phyloP scores from a whole-genome alignment of 2,888 invertebrate species.

The Invenusta paracnida region DNA sequence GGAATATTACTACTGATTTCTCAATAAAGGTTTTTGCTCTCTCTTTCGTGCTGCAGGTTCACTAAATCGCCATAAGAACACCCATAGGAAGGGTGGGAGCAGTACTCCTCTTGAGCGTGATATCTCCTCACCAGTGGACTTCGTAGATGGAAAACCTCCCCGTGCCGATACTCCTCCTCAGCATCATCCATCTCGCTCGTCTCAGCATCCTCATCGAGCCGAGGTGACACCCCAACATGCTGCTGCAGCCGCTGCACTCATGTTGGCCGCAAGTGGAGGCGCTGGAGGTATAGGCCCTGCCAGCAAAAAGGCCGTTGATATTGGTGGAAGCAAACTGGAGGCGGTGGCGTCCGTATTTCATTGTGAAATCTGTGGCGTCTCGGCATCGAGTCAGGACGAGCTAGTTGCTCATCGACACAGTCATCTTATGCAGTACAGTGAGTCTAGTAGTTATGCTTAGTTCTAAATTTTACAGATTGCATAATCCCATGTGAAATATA shows the following conservation, averaged over 20 bases:
- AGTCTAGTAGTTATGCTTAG: no score
- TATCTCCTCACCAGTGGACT: not conserved
- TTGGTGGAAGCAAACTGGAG: conserved; percentile 17
- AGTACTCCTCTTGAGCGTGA: not conserved
- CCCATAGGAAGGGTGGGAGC: conserved; percentile 28
- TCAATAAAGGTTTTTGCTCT: no score
- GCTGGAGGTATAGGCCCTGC: conserved; percentile 25
- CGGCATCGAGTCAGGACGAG: not conserved
- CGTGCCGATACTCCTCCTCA: not conserved
- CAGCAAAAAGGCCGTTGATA: conserved; percentile 34
- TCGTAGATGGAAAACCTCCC: not conserved
- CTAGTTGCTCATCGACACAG: not conserved
- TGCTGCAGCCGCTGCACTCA: not conserved
- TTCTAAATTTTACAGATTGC: no score
- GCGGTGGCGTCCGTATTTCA: not conserved
- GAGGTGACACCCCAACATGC: no score
- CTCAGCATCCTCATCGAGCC: no score
- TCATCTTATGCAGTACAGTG: not conserved
- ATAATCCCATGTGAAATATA: no score
- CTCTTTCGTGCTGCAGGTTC: no score
- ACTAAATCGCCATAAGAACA: conserved; percentile 43
- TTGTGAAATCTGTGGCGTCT: not conserved
- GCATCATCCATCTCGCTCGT: not conserved
- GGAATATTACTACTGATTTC: no score
- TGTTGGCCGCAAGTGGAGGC: not conserved